Conservation (phyloP, 2,888 invertebrate genomes). For the Latrodectus hesperus region DNA sequence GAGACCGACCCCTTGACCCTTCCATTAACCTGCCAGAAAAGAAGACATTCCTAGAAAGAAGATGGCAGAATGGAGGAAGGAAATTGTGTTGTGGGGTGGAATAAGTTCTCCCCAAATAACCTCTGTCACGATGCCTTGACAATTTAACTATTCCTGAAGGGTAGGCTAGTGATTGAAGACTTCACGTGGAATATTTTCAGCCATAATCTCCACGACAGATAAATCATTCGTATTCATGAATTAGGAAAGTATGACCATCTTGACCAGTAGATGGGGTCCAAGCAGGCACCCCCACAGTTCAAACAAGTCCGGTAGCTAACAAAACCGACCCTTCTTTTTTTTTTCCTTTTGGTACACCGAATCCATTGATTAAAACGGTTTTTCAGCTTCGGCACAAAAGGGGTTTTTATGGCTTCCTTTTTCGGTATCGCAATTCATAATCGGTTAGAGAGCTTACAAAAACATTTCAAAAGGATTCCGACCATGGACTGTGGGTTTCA, state of each 20-base stretch:
- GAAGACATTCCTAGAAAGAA: constrained; percentile 20
- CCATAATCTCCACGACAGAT: constrained; percentile 42
- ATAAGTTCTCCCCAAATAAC: constrained; percentile 2
- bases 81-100: constrained; percentile 23
- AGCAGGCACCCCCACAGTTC: constrained; percentile 1
- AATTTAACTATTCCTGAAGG: constrained; percentile 50
- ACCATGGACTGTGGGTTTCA: background rate
- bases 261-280: constrained; percentile 1
- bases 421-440: constrained; percentile 21
- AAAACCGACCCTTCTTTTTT: constrained; percentile 11
- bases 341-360: constrained; percentile 22
- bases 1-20: constrained; percentile 15
- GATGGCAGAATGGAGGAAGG: constrained; percentile 18
- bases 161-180: constrained; percentile 49
- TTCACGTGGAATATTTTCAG: constrained; percentile 18
- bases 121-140: constrained; percentile 33
- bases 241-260: background rate
- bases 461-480: background rate
- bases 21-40: constrained; percentile 54
- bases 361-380: constrained; percentile 58
- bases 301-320: background rate
- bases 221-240: constrained; percentile 33
- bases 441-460: constrained; percentile 23
- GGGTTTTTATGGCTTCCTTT: constrained; percentile 16
- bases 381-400: constrained; percentile 19